Evolutionary conservation across 2,888 invertebrate genomes (phyloP), one percentile per base, ranked within the genome.

Genomic region (Ennomos quercinarius): DNA sequence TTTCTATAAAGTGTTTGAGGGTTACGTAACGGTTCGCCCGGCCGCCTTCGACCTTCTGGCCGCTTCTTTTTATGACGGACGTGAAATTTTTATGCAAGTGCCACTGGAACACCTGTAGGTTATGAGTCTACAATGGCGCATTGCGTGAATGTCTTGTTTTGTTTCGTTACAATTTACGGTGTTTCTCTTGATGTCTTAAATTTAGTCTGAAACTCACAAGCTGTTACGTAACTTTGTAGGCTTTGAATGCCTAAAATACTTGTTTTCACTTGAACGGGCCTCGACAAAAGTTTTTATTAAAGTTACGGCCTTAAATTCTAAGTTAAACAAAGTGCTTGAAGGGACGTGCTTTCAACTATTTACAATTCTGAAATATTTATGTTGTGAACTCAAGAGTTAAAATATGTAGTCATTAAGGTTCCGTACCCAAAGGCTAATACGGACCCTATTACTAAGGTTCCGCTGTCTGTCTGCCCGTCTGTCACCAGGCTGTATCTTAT

Each of bases 41-140:
- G 13, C 27, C 34, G 40, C 35, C 48, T 36, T 44, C 58, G 55
- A 67, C 61, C 68, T 60, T 55, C 46, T 11, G 6, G 45, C 56
- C 50, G 47, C 27, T 56, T 51, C 59, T 58, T 71, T 78, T 78
- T 78, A 79, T 79, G 70, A 64, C 66, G 40, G 49, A 61, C 68
- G 71, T 78, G 72, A 78, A 77, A 70, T 72, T 71, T 79, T 70
- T 73, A 78, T 67, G 62, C 53, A 62, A 48, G 43, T 41, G 37
- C 46, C 50, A 10, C 42, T 49, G 60, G 57, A 57, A 61, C 69
- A 72, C 72, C 71, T 71, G 72, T 70, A 64, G 61, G 63, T 58
- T 62, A 64, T 57, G 55, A 53, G 35, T 34, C 10, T 56, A 47
- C 64, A 67, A 69, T 49, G 63, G 62, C 38, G 78, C 77, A 78